phyloP scores from a whole-genome alignment of 2,113 vertebrate species.

The Notothenia coriiceps region DNA sequence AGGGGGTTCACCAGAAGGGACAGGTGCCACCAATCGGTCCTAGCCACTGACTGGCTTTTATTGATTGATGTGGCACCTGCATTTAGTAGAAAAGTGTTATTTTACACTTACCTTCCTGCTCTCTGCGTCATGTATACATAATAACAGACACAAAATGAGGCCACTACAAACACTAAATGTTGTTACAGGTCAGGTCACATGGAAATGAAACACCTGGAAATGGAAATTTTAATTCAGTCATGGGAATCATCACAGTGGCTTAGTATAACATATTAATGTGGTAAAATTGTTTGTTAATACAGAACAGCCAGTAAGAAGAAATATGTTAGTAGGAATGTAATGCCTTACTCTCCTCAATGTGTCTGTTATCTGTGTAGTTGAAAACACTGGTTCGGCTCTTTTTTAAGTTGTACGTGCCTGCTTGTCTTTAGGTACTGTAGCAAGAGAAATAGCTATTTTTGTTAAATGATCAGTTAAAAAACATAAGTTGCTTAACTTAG shows the following conservation, averaged over 20 bases:
- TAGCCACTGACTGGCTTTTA: neutral
- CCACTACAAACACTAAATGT: neutral
- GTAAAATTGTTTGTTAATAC: neutral
- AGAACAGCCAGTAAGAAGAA: constrained; percentile 3
- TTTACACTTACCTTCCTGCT: neutral
- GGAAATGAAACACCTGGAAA: constrained; percentile 11
- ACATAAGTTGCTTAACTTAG: too few species aligned
- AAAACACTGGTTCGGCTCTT: constrained; percentile 19
- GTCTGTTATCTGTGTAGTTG: neutral
- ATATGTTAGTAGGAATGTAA: neutral
- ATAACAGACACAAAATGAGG: neutral
- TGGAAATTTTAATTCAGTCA: constrained; percentile 29
- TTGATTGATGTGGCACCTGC: neutral
- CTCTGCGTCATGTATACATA: neutral
- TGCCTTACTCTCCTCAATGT: constrained; percentile 7
- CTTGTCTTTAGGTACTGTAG: too few species aligned
- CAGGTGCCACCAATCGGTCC: neutral
- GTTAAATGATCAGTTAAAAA: too few species aligned
- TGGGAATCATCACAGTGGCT: constrained; percentile 3
- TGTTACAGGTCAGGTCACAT: constrained; percentile 7
- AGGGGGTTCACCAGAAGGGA: neutral
- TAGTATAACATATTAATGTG: constrained; percentile 14
- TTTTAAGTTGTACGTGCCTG: too few species aligned
- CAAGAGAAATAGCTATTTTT: too few species aligned
- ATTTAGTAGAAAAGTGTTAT: neutral